Base-by-base conservation (phyloP, 2,888 invertebrate species). In the Trimorus sp. region DNA sequence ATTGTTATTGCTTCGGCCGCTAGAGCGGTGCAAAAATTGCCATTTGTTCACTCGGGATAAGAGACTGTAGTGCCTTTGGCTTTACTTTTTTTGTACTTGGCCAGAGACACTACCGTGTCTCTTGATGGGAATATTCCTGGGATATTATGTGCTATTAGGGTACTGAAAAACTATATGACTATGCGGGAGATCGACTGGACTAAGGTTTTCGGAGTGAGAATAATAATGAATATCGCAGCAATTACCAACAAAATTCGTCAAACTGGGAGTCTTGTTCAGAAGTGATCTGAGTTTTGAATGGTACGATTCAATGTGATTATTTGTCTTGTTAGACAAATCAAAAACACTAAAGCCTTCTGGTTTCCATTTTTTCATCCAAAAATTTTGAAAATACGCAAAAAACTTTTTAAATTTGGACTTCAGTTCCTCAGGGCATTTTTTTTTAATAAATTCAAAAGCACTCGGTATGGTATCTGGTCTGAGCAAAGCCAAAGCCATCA, bases 1-100 rank as follows among this genome's bases (percentile, higher is more conserved):
- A 84, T 98, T n/a, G n/a, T n/a, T n/a, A n/a, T n/a, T n/a, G n/a
- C n/a, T n/a, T n/a, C n/a, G n/a, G n/a, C n/a, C n/a, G n/a, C n/a
- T n/a, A n/a, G n/a, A n/a, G n/a, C n/a, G n/a, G n/a, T n/a, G n/a
- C 96, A 65, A 97, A 97, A 79, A 98, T 94, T 36, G 98, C 98
- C 92, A 97, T 97, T 59, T n/a, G n/a, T n/a, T n/a, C n/a, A n/a
- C n/a, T n/a, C n/a, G n/a, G n/a, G n/a, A n/a, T n/a, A n/a, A n/a
- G n/a, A n/a, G n/a, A n/a, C n/a, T n/a, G n/a, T n/a, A n/a, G n/a
- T n/a, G n/a, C n/a, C n/a, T n/a, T n/a, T n/a, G n/a, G n/a, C n/a
- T n/a, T n/a, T n/a, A n/a, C n/a, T n/a, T n/a, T n/a, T n/a, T n/a
- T n/a, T n/a, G n/a, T n/a, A n/a, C n/a, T n/a, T n/a, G n/a, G n/a